These are phyloP conservation scores for Crenichthys baileyi DNA, from an alignment of 2,797 vertebrate genomes.

Conservation along the genomic window DNA sequence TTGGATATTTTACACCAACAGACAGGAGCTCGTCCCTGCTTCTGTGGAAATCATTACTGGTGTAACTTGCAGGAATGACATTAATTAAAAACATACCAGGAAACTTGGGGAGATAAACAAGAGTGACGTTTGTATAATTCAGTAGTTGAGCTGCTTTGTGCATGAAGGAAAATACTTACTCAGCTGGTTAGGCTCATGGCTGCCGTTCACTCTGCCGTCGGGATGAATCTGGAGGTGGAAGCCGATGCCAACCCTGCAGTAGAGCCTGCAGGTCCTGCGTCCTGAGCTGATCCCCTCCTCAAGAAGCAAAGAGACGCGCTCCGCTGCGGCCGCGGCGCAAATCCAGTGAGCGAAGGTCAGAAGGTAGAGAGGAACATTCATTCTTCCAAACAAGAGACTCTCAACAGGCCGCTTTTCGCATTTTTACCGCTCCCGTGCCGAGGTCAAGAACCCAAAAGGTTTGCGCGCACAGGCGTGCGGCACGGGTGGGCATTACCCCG, in stretches of 20 bases:
- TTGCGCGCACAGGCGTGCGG: constrained; percentile 61
- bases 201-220: constrained; percentile 95
- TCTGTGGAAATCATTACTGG: constrained; percentile 22
- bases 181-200: constrained; percentile 89
- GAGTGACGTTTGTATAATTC: not conserved
- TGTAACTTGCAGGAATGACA: not conserved
- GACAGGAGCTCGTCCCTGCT: constrained; percentile 14
- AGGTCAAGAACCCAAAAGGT: constrained; percentile 50
- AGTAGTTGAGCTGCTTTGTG: not conserved
- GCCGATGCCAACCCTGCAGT: constrained; percentile 95
- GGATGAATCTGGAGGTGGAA: constrained; percentile 97
- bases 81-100: not conserved
- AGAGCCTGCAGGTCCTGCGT: constrained; percentile 92
- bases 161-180: constrained; percentile 83
- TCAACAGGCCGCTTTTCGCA: constrained; percentile 64
- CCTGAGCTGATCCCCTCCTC: constrained; percentile 80
- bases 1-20: constrained; percentile 32
- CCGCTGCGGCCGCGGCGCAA: constrained; percentile 72
- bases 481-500: constrained; percentile 80
- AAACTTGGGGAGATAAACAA: not conserved
- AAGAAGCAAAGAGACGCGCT: constrained; percentile 60
- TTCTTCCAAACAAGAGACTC: constrained; percentile 79
- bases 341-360: constrained; percentile 82
- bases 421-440: constrained; percentile 50
- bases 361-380: constrained; percentile 85